Conservation (phyloP, 2,888 invertebrate genomes). For the Ectemnius lituratus region DNA sequence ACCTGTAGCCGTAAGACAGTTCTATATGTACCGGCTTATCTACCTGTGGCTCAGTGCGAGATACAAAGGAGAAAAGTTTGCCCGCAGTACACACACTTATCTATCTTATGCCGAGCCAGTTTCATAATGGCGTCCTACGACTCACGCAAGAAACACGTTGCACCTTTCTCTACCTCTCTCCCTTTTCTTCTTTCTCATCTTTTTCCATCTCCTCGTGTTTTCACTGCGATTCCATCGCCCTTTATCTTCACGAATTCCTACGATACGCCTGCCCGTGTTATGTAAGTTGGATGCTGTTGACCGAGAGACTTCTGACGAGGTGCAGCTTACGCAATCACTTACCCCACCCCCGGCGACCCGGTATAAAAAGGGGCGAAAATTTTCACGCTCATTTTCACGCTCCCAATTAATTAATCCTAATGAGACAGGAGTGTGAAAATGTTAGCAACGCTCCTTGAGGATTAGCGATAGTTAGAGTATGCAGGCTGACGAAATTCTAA, state of each 20-base stretch:
- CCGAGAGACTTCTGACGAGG: neutral
- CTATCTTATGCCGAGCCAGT: constrained; percentile 37
- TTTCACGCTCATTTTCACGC: too few relatives aligned
- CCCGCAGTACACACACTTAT: constrained; percentile 50
- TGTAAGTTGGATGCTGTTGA: neutral
- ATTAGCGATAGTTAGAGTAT: too few relatives aligned
- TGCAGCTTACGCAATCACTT: constrained; percentile 9
- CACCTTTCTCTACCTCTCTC: neutral
- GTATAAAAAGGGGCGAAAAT: too few relatives aligned
- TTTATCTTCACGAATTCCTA: constrained; percentile 8
- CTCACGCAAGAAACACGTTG: constrained; percentile 24
- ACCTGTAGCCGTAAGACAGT: constrained; percentile 11
- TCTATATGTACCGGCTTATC: constrained; percentile 47
- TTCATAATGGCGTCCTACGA: constrained; percentile 48
- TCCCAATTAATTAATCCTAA: too few relatives aligned
- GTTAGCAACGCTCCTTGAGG: too few relatives aligned
- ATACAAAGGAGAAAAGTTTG: constrained; percentile 57
- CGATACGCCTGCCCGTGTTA: neutral
- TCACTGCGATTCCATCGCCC: neutral
- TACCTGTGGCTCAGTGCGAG: constrained; percentile 38
- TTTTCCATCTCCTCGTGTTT: neutral
- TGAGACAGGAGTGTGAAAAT: too few relatives aligned
- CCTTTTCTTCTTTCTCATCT: too few relatives aligned
- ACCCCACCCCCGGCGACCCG: too few relatives aligned
- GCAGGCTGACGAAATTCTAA: too few relatives aligned